Percentiles rank a stretch among this genome's conserved stretches.
These are phyloP conservation scores for Vidua macroura DNA, from an alignment of 2,113 vertebrate species.

Conservation along the genomic window DNA sequence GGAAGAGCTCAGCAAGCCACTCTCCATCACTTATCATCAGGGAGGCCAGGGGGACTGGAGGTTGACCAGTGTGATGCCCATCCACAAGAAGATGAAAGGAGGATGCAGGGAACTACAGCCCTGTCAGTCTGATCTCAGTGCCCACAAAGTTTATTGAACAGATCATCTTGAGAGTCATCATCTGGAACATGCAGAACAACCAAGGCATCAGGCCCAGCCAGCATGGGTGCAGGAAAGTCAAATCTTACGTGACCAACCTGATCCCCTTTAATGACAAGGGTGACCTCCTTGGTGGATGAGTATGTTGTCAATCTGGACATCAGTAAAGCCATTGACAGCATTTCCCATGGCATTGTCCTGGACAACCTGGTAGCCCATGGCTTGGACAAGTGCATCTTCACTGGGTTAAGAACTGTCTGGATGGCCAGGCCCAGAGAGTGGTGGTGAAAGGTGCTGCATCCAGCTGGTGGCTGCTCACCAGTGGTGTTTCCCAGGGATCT, in stretches of 20 bases:
- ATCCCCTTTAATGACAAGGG: not conserved
- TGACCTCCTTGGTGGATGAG: not conserved
- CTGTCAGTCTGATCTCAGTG: not conserved
- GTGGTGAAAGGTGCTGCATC: not conserved
- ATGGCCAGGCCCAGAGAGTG: fast-evolving
- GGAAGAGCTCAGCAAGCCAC: not conserved
- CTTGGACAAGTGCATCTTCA: not conserved
- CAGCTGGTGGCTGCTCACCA: fast-evolving
- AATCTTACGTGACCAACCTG: not conserved
- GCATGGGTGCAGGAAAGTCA: not conserved
- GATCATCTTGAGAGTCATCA: not conserved
- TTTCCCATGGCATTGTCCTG: not conserved
- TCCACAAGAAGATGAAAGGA: not conserved
- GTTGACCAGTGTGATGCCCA: too few relatives aligned
- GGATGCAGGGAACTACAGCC: not conserved
- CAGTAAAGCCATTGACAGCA: not conserved
- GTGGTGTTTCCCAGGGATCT: not conserved
- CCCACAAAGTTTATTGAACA: not conserved
- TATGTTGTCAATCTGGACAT: not conserved
- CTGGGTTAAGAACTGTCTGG: not conserved
- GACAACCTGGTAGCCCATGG: not conserved
- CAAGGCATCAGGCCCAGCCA: not conserved
- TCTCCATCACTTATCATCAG: not conserved
- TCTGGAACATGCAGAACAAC: not conserved
- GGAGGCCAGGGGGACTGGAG: not conserved